Evolutionary conservation across 2,797 vertebrate genomes (phyloP).

Genomic region (Tauraco hartlaubi): DNA sequence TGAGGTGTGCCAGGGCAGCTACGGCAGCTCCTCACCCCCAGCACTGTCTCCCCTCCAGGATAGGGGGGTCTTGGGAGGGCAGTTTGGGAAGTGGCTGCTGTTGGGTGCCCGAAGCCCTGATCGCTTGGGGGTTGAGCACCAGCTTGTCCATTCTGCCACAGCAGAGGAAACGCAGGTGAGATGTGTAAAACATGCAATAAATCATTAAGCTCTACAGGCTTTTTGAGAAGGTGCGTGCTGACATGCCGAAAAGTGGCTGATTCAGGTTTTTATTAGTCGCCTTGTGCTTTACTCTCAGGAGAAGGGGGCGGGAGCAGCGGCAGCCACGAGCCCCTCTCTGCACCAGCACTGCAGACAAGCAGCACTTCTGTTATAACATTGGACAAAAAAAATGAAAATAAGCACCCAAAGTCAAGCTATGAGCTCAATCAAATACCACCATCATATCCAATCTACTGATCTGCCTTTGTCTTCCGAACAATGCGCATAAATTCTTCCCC

Average conservation of each 20-base stretch:
- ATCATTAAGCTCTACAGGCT: no score
- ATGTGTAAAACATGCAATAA: neutral
- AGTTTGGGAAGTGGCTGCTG: neutral
- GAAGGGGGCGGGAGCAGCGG: neutral
- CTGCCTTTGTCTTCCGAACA: neutral
- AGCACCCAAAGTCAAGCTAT: neutral
- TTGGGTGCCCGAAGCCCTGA: rapidly evolving
- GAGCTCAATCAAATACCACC: neutral
- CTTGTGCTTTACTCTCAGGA: neutral
- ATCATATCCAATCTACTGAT: neutral
- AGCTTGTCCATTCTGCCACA: neutral
- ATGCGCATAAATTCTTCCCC: neutral
- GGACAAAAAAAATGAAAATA: neutral
- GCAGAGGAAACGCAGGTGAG: neutral
- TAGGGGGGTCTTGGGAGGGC: rapidly evolving
- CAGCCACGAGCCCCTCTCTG: neutral
- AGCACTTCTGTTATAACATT: no score
- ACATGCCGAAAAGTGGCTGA: rapidly evolving
- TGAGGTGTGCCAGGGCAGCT: no score
- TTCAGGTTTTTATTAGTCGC: neutral
- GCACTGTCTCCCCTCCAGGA: neutral
- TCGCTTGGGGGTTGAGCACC: neutral
- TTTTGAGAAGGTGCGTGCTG: neutral
- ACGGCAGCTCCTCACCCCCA: rapidly evolving
- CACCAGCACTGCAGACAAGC: neutral